These are phyloP conservation scores for Whitmania pigra DNA, from an alignment of 1,140 invertebrate species.

Conservation along the genomic window DNA sequence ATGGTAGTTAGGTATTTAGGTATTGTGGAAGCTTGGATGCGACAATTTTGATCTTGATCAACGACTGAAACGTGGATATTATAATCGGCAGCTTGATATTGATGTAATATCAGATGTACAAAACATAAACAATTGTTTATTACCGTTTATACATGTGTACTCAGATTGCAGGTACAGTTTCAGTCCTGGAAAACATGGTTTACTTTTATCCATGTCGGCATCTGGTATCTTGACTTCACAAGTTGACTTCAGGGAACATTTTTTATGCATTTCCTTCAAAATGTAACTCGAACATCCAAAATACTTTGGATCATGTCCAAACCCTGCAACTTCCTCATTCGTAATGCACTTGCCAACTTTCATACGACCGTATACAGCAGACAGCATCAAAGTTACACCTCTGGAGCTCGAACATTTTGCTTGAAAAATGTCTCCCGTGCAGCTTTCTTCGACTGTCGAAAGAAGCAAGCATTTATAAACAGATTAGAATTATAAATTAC, in stretches of 20 bases:
- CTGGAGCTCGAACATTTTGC: background rate
- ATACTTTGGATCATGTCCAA: background rate
- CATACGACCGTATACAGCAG: conserved; percentile 10
- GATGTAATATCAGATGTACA: no score
- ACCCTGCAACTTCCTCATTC: background rate
- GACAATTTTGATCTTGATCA: no score
- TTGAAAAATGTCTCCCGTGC: conserved; percentile 11
- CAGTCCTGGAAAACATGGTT: conserved; percentile 12
- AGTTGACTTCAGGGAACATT: background rate
- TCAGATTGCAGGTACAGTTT: background rate
- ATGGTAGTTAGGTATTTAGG: no score
- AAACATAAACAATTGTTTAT: background rate
- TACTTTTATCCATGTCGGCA: background rate
- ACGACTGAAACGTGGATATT: no score
- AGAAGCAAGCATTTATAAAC: background rate
- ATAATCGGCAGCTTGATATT: no score
- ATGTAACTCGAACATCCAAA: background rate
- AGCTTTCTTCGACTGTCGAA: background rate
- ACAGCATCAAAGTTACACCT: conserved; percentile 1
- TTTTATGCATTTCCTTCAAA: background rate
- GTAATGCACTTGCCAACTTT: conserved; percentile 13
- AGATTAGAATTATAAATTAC: no score
- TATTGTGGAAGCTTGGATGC: no score
- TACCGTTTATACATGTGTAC: background rate
- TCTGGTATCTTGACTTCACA: conserved; percentile 4